Conservation (phyloP, 1,140 invertebrate species). For the Geopemphigus sp. region DNA sequence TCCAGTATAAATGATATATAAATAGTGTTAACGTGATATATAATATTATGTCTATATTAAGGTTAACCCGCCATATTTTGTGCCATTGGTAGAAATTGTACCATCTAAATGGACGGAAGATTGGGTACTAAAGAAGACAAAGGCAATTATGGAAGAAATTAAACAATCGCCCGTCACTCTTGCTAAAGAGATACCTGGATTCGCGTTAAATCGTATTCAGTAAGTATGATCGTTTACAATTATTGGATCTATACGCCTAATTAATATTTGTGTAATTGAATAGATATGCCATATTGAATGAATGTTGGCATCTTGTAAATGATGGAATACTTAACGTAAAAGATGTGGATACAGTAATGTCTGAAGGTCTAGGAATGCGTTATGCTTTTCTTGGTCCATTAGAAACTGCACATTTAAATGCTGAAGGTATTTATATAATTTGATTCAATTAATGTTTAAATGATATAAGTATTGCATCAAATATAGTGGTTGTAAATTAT, state of each 20-base stretch:
- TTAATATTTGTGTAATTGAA: background rate
- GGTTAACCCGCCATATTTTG: constrained; percentile 94
- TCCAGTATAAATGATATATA: constrained; percentile 65
- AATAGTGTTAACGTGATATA: background rate
- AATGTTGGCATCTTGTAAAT: constrained; percentile 85
- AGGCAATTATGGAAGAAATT: constrained; percentile 79
- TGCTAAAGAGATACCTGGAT: constrained; percentile 83
- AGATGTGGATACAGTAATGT: constrained; percentile 92
- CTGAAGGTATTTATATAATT: constrained; percentile 68
- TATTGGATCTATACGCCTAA: background rate
- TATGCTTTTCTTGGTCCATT: constrained; percentile 93
- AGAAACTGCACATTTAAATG: constrained; percentile 93
- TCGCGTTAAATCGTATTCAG: constrained; percentile 92
- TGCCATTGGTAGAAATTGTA: constrained; percentile 90
- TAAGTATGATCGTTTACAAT: background rate
- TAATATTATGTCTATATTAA: constrained; percentile 53
- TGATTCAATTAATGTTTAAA: background rate
- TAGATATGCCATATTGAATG: constrained; percentile 89
- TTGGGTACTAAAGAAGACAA: constrained; percentile 65
- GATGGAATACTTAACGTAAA: constrained; percentile 79
- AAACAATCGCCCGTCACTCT: constrained; percentile 87
- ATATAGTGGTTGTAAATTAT: too few relatives aligned
- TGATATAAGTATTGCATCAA: too few relatives aligned
- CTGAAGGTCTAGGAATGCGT: constrained; percentile 87
- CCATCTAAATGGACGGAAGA: constrained; percentile 85